Conservation (phyloP, 2,797 vertebrate species). For the Hydrophis major region DNA sequence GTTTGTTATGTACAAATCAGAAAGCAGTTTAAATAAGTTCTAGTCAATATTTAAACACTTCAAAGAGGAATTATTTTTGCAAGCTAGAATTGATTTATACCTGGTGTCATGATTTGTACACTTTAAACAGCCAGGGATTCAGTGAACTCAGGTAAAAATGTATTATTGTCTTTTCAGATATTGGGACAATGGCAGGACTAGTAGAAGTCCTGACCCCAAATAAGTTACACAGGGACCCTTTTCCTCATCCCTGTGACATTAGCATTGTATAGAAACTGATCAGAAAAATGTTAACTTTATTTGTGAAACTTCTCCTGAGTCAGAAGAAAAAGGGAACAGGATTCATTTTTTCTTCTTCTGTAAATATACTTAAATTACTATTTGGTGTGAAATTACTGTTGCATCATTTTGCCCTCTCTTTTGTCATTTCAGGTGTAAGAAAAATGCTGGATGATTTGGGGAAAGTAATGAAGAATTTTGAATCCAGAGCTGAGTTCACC, state of each 20-base stretch:
- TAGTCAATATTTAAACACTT: neutral
- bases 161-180: neutral
- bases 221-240: neutral
- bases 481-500: slow-evolving; percentile 82
- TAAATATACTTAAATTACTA: slow-evolving; percentile 45
- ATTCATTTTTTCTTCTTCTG: neutral
- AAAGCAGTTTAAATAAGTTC: neutral
- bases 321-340: slow-evolving; percentile 34
- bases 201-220: neutral
- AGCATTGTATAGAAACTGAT: neutral
- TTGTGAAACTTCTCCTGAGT: slow-evolving; percentile 11
- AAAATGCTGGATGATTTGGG: slow-evolving; percentile 83
- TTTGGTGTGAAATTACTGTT: slow-evolving; percentile 46
- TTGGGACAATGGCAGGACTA: neutral
- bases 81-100: neutral
- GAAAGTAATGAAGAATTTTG: slow-evolving; percentile 86
- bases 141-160: neutral
- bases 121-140: neutral
- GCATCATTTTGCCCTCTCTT: slow-evolving; percentile 43
- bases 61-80: neutral
- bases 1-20: neutral
- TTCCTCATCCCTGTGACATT: neutral
- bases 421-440: slow-evolving; percentile 84
- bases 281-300: slow-evolving; percentile 46
- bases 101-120: neutral